Evolutionary conservation across 2,797 vertebrate genomes (phyloP), one percentile per base, ranked within the genome.

Genomic region (Babyrousa celebensis): DNA sequence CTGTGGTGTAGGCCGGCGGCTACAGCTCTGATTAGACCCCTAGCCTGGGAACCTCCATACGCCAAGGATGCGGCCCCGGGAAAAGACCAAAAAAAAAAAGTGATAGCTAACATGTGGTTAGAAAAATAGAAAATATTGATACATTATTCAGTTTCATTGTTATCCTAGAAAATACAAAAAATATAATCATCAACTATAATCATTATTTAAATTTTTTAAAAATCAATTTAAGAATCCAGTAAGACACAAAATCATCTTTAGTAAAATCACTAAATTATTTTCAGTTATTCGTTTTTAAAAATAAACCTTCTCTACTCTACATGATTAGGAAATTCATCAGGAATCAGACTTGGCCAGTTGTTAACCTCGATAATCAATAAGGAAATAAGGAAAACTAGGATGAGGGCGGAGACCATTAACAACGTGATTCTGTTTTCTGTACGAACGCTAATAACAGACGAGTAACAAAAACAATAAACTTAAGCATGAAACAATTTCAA

Each of bases 251-350:
- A 32, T 63, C 5, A 0, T 82, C 18, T 67, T 87, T 20, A 12
- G 72, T 56, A 94, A 91, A 80, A 70, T 52, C 75, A 32, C 58
- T 88, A 65, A 52, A 48, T 94, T 72, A 63, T 82, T 25, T 36
- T 85, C 15, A 78, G 15, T 60, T 87, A 62, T 85, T 62, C 83
- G 15, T 43, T 67, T 65, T 80, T 23, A 89, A 40, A 79, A 89
- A 84, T 52, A 92, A 94, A 54, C 16, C 14, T 67, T 65, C 79
- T 60, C 32, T 79, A 36, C 9, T 32, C 25, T 40, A 77, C 32
- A 48, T 72, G 9, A 89, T 32, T 32, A 63, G 84, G 6, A 86
- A 94, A 96, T 88, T 67, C 36, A 70, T 60, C 65, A 79, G 92
- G 36, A 72, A 84, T 63, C 32, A 91, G 68, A 91, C 5, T 18